Evolutionary conservation across 2,797 vertebrate genomes (phyloP).

Genomic region (Nannoperca australis): DNA sequence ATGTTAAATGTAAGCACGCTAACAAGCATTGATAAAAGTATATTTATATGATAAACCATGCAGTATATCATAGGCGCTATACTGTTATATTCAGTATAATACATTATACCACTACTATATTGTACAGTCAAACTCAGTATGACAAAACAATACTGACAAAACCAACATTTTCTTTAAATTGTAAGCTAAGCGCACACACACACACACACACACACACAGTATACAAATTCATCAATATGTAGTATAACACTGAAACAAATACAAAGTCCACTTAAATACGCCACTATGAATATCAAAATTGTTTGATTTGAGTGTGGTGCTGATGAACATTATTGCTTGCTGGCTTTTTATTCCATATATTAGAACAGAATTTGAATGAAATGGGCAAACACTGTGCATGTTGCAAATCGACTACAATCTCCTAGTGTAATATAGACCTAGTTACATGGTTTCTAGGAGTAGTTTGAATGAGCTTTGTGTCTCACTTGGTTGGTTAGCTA

Average conservation of each 20-base stretch:
- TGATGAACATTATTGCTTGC: neutral
- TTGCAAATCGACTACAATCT: neutral
- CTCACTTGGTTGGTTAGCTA: neutral
- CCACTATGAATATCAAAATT: neutral
- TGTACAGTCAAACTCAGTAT: neutral
- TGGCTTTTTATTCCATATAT: no score
- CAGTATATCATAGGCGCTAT: no score
- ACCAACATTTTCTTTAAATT: no score
- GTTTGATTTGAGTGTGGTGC: neutral
- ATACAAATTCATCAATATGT: neutral
- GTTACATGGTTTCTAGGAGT: constrained; percentile 3
- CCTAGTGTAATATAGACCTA: neutral
- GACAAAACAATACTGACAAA: neutral
- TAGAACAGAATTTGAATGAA: neutral
- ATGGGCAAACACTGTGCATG: neutral
- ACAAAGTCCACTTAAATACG: neutral
- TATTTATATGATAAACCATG: neutral
- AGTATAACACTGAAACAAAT: neutral
- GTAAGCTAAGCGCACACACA: neutral
- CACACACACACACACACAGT: neutral
- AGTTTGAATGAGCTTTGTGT: neutral
- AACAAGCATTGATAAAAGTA: neutral
- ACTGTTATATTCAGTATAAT: neutral
- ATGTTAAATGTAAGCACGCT: neutral
- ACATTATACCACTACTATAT: neutral